phyloP scores from a whole-genome alignment of 2,888 invertebrate species.

The Hydrotaea cyrtoneurina region DNA sequence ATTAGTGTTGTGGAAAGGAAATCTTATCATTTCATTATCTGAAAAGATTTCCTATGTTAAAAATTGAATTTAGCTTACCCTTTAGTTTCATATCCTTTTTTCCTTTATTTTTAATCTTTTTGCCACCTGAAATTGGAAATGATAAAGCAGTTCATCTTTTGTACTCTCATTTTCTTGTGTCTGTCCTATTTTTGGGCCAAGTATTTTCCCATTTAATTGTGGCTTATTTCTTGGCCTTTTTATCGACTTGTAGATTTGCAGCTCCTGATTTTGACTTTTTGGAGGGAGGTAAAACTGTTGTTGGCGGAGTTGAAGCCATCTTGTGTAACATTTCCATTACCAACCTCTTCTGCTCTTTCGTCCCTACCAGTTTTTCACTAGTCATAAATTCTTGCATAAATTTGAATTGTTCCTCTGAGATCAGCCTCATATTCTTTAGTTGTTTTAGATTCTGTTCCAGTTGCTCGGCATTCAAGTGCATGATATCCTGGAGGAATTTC shows the following conservation, averaged over 20 bases:
- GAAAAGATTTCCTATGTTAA: too few species aligned
- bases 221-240: too few species aligned
- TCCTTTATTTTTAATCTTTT: not conserved
- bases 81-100: not conserved
- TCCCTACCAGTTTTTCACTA: conserved; percentile 11
- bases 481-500: conserved; percentile 35
- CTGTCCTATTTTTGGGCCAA: too few species aligned
- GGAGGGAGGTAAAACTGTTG: not conserved
- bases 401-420: conserved; percentile 26
- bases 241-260: too few species aligned
- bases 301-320: not conserved
- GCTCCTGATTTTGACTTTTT: too few species aligned
- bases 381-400: conserved; percentile 31
- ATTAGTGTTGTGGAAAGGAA: too few species aligned
- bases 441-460: conserved; percentile 14
- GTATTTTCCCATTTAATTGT: too few species aligned
- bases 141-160: too few species aligned
- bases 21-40: too few species aligned
- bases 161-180: too few species aligned
- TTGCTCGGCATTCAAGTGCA: not conserved
- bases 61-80: too few species aligned
- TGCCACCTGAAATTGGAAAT: conserved; percentile 3
- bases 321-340: conserved; percentile 32
- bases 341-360: not conserved
- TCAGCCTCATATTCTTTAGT: conserved; percentile 12